These are phyloP conservation scores for Drosophila affinis DNA, from an alignment of 2,888 invertebrate species.

Conservation along the genomic window DNA sequence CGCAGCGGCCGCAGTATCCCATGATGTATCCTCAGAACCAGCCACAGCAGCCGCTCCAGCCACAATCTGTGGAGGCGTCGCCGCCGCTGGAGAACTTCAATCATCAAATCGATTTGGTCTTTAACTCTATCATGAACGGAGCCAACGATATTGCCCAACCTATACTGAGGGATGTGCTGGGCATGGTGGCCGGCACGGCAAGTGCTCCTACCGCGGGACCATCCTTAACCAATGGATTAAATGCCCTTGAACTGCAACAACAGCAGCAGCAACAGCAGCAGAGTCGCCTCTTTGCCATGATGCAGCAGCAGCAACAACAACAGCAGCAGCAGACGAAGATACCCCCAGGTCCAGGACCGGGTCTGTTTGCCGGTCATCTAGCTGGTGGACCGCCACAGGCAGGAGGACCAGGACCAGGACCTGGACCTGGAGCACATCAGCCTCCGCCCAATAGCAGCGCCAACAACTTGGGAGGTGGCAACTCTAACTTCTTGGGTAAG, in stretches of 20 bases:
- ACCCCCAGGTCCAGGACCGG: constrained; percentile 24
- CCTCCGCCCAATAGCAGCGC: constrained; percentile 32
- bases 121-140: constrained; percentile 83
- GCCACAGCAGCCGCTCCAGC: constrained; percentile 60
- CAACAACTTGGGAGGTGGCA: constrained; percentile 22
- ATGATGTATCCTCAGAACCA: constrained; percentile 59
- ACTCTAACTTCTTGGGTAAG: constrained; percentile 67
- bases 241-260: constrained; percentile 64
- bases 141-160: constrained; percentile 83
- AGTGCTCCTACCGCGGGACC: constrained; percentile 40
- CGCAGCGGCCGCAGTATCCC: constrained; percentile 70
- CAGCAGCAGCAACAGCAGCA: constrained; percentile 67
- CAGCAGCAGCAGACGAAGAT: constrained; percentile 40
- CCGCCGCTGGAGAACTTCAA: constrained; percentile 80
- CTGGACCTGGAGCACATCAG: constrained; percentile 43
- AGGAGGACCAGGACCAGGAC: constrained; percentile 35
- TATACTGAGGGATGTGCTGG: constrained; percentile 82
- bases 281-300: constrained; percentile 67
- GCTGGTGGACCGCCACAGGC: not conserved
- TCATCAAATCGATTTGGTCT: constrained; percentile 84
- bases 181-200: constrained; percentile 78
- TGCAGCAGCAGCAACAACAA: constrained; percentile 56
- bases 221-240: constrained; percentile 59
- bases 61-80: constrained; percentile 71
- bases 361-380: constrained; percentile 8